These are phyloP conservation scores for Hedychridium roseum DNA, from an alignment of 2,888 invertebrate species.

Conservation along the genomic window DNA sequence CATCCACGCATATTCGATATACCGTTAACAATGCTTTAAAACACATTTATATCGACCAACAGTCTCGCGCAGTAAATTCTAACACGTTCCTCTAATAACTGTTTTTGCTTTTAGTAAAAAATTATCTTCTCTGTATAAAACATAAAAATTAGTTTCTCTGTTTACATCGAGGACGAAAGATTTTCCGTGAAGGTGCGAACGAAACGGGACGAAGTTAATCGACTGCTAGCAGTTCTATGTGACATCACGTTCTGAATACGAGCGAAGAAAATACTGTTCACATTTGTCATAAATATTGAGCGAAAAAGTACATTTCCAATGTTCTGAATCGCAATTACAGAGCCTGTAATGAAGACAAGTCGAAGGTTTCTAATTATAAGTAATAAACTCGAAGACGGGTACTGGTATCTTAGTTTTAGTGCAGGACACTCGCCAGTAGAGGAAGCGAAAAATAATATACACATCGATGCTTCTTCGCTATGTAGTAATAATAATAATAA, in stretches of 20 bases:
- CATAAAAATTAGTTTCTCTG: too few relatives aligned
- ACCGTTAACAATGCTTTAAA: conserved; percentile 15
- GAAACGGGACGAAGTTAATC: too few relatives aligned
- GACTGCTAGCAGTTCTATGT: too few relatives aligned
- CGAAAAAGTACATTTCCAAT: conserved; percentile 19
- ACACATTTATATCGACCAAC: conserved; percentile 13
- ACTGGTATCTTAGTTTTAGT: conserved; percentile 19
- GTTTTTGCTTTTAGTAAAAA: conserved; percentile 42
- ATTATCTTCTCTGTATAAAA: conserved; percentile 47
- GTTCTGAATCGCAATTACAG: too few relatives aligned
- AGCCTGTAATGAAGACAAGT: too few relatives aligned
- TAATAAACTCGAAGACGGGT: too few relatives aligned
- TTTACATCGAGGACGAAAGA: too few relatives aligned
- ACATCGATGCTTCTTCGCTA: neutral
- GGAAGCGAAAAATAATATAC: conserved; percentile 23
- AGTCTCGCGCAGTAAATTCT: conserved; percentile 14
- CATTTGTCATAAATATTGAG: conserved; percentile 18
- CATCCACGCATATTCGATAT: conserved; percentile 12
- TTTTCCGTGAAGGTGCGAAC: too few relatives aligned
- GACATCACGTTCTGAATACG: conserved; percentile 4
- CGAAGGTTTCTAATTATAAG: too few relatives aligned
- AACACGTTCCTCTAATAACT: conserved; percentile 14
- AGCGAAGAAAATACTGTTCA: conserved; percentile 22
- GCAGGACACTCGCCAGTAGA: too few relatives aligned
- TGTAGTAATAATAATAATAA: conserved; percentile 9